Conservation (phyloP, 92 coral and sea anemone species). For the Parazoanthus swiftii region DNA sequence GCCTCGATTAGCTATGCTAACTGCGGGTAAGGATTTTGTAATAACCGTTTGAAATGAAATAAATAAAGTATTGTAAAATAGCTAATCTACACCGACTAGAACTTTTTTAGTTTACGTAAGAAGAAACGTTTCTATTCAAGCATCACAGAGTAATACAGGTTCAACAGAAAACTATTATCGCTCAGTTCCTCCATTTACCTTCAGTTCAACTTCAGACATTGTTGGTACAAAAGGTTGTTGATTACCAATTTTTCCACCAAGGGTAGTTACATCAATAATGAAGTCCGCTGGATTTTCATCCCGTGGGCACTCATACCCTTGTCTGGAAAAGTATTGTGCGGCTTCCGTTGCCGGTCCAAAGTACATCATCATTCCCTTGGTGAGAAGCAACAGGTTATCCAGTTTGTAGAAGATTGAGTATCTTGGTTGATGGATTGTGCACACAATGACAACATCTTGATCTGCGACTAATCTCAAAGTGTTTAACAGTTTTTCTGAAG, state of each 20-base stretch:
- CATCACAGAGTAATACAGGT: too few species aligned
- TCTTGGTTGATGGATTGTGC: conserved; percentile 12
- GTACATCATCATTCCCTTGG: conserved; percentile 13
- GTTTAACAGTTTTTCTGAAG: conserved; percentile 11
- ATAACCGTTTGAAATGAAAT: too few species aligned
- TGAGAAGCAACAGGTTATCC: conserved; percentile 7
- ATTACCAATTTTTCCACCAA: not conserved
- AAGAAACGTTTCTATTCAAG: too few species aligned
- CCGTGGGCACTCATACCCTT: conserved; percentile 12
- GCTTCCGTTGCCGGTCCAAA: conserved; percentile 22
- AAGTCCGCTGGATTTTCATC: conserved; percentile 15
- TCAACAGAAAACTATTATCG: too few species aligned
- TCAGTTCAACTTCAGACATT: not conserved
- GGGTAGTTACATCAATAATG: not conserved
- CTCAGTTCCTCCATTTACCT: not conserved
- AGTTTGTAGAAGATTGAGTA: conserved; percentile 10
- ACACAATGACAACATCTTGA: conserved; percentile 10
- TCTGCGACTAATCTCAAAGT: not conserved
- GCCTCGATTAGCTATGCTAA: too few species aligned
- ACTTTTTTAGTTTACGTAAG: too few species aligned
- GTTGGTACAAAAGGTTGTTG: not conserved
- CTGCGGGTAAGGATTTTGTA: too few species aligned
- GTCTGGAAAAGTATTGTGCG: not conserved
- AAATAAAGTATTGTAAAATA: too few species aligned
- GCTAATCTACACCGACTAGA: too few species aligned